Conservation (phyloP, 2,113 vertebrate species). For the Carassius gibelio region DNA sequence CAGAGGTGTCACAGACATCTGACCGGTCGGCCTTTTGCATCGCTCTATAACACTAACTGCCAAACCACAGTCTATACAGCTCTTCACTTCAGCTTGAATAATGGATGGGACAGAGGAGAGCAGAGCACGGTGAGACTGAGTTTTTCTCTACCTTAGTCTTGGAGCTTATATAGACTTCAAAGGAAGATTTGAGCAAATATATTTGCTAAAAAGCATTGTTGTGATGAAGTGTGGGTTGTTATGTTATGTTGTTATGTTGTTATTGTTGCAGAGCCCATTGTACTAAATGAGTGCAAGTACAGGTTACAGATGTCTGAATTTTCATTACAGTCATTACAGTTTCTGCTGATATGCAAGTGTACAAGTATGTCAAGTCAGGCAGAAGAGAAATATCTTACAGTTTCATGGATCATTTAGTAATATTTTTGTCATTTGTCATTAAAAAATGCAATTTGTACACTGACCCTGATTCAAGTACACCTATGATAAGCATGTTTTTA, state of each 20-base stretch:
- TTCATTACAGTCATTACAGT: background rate
- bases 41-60: slow-evolving; percentile 66
- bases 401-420: background rate
- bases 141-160: background rate
- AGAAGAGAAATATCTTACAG: background rate
- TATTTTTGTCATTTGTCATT: background rate
- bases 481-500: background rate
- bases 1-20: slow-evolving; percentile 69
- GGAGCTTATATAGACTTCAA: background rate
- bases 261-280: background rate
- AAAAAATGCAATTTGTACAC: background rate
- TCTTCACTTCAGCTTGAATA: slow-evolving; percentile 63
- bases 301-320: background rate
- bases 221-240: background rate
- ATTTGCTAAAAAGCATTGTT: slow-evolving; percentile 1
- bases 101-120: slow-evolving; percentile 56
- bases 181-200: background rate
- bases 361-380: background rate
- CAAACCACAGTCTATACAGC: slow-evolving; percentile 71
- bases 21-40: slow-evolving; percentile 67
- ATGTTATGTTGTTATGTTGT: no score
- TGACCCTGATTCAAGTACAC: background rate
- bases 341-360: slow-evolving; percentile 10
- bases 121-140: slow-evolving; percentile 57
- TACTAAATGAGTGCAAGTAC: background rate